Evolutionary conservation across 1,140 invertebrate genomes (phyloP).

Genomic region (Scaptomyza hsui): DNA sequence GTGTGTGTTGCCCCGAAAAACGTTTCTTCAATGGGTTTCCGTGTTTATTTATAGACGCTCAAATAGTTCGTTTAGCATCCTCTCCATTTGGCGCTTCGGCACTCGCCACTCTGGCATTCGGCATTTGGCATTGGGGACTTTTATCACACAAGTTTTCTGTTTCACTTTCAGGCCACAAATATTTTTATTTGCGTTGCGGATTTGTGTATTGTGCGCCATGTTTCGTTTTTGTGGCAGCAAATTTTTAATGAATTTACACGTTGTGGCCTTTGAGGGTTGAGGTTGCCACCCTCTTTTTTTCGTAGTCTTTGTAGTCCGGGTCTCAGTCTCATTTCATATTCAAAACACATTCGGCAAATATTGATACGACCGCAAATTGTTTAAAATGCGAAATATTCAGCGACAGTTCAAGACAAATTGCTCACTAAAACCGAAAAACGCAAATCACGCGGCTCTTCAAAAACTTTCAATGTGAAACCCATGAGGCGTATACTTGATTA

Average conservation of each 20-base stretch:
- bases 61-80: slow-evolving; percentile 68
- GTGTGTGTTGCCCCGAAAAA: slow-evolving; percentile 55
- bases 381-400: slow-evolving; percentile 72
- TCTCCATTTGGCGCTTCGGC: neutral
- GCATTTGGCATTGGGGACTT: slow-evolving; percentile 29
- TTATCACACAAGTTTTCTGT: slow-evolving; percentile 46
- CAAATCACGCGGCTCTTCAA: slow-evolving; percentile 70
- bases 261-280: slow-evolving; percentile 16
- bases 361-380: slow-evolving; percentile 82
- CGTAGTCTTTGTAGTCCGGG: neutral
- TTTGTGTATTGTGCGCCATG: slow-evolving; percentile 64
- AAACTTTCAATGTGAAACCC: slow-evolving; percentile 54
- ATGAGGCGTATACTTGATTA: slow-evolving; percentile 72
- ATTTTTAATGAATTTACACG: slow-evolving; percentile 80
- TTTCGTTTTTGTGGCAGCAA: slow-evolving; percentile 63
- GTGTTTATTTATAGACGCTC: slow-evolving; percentile 76
- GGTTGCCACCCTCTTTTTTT: neutral
- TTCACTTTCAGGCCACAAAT: slow-evolving; percentile 64
- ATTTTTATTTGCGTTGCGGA: slow-evolving; percentile 77
- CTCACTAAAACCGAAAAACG: slow-evolving; percentile 70
- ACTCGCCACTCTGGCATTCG: neutral
- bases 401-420: slow-evolving; percentile 72
- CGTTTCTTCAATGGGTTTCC: slow-evolving; percentile 55
- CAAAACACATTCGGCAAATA: slow-evolving; percentile 83
- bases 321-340: slow-evolving; percentile 71